Evolutionary conservation across 2,888 invertebrate genomes (phyloP), one percentile per base, ranked within the genome.

Genomic region (Laspeyria flexula): DNA sequence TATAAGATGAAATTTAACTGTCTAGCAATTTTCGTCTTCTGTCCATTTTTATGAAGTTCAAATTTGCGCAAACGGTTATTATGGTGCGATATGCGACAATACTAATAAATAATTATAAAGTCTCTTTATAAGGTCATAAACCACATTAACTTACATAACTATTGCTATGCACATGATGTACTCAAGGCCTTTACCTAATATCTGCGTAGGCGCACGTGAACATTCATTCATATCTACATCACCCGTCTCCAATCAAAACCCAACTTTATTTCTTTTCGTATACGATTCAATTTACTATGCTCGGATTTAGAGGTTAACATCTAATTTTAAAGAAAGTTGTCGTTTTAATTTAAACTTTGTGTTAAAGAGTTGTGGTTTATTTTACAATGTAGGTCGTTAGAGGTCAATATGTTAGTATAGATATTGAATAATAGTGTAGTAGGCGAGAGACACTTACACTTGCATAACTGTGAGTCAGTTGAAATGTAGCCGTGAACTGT

Each of bases 361-460:
- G 0, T 0, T 0, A 0, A 1, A 4, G 1, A 0, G 0, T 0
- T 52, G 49, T 11, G 11, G 47, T 56, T 31, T 45, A 43, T 38
- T 40, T 47, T 52, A 3, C 15, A 3, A n/a, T 60, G 42, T 27
- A 15, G 13, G 9, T 0, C 3, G 55, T 55, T 54, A 44, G 47
- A 68, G 71, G 71, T 68, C 56, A 66, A 51, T 62, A 57, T 57
- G 56, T 45, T 46, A 60, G 25, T 29, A 16, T 30, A 45, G 58
- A 60, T 70, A 75, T 81, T 77, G 70, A 60, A 75, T 79, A 77
- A 77, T 74, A 60, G 59, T 44, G 43, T 55, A 45, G 83, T 83
- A 76, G 83, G 83, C 75, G 81, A 63, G 69, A 73, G 72, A 73
- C 66, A 55, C 71, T 75, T 73, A 73, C 66, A 55, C 71, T 75